Percentiles rank a stretch among this genome's conserved stretches.
Evolutionary conservation across 2,888 invertebrate genomes (phyloP).

Genomic region (Uropetala carovei): DNA sequence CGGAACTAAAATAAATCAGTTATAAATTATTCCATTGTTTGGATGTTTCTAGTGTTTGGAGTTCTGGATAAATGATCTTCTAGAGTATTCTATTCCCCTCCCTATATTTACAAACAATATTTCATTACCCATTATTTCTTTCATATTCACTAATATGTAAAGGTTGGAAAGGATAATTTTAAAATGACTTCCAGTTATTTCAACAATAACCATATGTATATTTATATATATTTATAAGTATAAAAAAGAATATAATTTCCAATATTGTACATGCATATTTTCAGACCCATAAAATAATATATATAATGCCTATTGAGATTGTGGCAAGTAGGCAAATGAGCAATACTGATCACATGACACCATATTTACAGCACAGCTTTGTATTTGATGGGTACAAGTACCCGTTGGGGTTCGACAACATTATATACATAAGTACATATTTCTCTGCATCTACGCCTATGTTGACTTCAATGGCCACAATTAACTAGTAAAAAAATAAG

Average conservation of each 20-base stretch:
- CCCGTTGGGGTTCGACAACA: slow-evolving; percentile 27
- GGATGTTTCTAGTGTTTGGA: too few species aligned
- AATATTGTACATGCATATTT: slow-evolving; percentile 59
- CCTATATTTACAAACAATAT: too few species aligned
- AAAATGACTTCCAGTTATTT: background rate
- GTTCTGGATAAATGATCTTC: too few species aligned
- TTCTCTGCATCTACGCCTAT: slow-evolving; percentile 46
- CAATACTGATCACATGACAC: slow-evolving; percentile 62
- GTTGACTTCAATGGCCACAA: slow-evolving; percentile 14
- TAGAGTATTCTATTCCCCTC: too few species aligned
- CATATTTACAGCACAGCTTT: slow-evolving; percentile 62
- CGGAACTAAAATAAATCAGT: too few species aligned
- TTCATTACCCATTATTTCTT: too few species aligned
- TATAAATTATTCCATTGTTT: too few species aligned
- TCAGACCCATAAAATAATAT: slow-evolving; percentile 61
- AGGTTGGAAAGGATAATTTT: background rate
- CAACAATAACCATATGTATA: slow-evolving; percentile 54
- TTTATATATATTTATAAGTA: slow-evolving; percentile 60
- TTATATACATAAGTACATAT: slow-evolving; percentile 61
- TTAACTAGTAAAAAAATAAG: slow-evolving; percentile 46
- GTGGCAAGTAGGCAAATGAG: slow-evolving; percentile 63
- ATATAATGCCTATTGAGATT: slow-evolving; percentile 63
- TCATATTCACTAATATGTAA: background rate
- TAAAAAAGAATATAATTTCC: slow-evolving; percentile 64
- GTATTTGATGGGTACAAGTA: slow-evolving; percentile 30